Evolutionary conservation across 92 coral and sea anemone species (phyloP), one percentile per base, ranked within the genome.

Genomic region (Pocillopora grandis): DNA sequence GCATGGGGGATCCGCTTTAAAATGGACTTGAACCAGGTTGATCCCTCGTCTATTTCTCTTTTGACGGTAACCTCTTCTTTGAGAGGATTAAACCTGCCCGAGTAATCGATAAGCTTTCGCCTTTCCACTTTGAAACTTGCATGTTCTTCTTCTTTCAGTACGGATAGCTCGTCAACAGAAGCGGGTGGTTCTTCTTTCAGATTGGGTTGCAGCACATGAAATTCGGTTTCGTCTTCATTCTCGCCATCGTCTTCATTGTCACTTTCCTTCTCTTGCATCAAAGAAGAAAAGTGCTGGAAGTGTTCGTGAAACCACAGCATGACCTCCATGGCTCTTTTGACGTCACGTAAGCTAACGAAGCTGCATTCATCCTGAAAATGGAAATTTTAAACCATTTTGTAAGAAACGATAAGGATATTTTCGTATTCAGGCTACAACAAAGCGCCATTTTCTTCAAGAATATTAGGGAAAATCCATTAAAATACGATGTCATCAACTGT

Each of bases 261-360:
- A 31, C 67, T 14, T 7, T 79, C 71, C 16, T 35, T 75, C 14
- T 69, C 31, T 60, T 80, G 78, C 62, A 90, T 75, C 70, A 86
- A 76, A 14, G 84, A 89, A 59, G 77, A 62, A 55, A 94, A 87
- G 71, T 77, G 48, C 60, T 77, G 80, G 48, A 59, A 91, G 79
- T 90, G 92, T 58, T 84, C 68, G 84, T 90, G 90, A 83, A 94
- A 92, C 95, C 95, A 94, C 13, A 85, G 79, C 94, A 92, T 92
- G 23, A 94, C 93, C 52, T 89, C 89, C 98, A 94, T 94, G 36
- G 94, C 81, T 70, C 98, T 87, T 80, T 94, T 94, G 6, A 94
- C 98, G 69, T 94, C 98, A 62, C 98, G 93, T 12, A 92, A 89
- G 72, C 98, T 92, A 27, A 94, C 98, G 62, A 94, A 94, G 79